Base-by-base conservation (phyloP, 1,140 invertebrate species). In the Notospermus geniculatus region DNA sequence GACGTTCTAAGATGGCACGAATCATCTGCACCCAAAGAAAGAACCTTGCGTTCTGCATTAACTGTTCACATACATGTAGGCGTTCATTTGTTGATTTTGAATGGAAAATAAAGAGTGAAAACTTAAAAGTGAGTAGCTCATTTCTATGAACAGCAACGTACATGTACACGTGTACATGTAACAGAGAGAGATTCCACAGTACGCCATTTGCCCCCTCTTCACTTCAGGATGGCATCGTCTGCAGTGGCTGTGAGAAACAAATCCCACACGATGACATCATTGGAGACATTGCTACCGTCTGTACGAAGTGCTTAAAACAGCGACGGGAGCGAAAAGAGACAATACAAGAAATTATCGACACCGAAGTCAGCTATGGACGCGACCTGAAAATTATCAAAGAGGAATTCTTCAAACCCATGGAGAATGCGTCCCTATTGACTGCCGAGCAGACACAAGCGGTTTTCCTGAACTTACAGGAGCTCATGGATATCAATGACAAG, bases 281-380 rank as follows among this genome's bases (percentile, higher is more conserved):
- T 7, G 13, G 2, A 22, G 56, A 57, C 4, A 86, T 91, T 2
- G 88, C 90, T 73, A 85, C 85, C 19, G 17, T 94, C 7, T 96
- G 93, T 82, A 84, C 89, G 62, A 91, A 92, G 74, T 97, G 93
- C 78, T 84, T 87, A 46, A 92, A 93, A 72, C 91, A 91, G 74
- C 84, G 93, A 59, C 86, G 88, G 0, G 93, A 98, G 76, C 85
- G 93, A 39, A 93, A 93, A 73, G 93, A 97, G 83, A 96, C 95
- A 22, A 91, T 98, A 54, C 90, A 89, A 1, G 95, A 98, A 84
- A 95, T 97, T 63, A 90, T 95, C 1, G 94, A 97, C 79, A 97
- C 94, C 0, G 95, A 98, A 83, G 88, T 94, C 68, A 97, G 95
- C 76, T 97, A 97, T 76, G 92, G 92, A 1, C 84, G 92, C 66